Evolutionary conservation across 2,888 invertebrate genomes (phyloP).

Genomic region (Odontocerum albicorne): DNA sequence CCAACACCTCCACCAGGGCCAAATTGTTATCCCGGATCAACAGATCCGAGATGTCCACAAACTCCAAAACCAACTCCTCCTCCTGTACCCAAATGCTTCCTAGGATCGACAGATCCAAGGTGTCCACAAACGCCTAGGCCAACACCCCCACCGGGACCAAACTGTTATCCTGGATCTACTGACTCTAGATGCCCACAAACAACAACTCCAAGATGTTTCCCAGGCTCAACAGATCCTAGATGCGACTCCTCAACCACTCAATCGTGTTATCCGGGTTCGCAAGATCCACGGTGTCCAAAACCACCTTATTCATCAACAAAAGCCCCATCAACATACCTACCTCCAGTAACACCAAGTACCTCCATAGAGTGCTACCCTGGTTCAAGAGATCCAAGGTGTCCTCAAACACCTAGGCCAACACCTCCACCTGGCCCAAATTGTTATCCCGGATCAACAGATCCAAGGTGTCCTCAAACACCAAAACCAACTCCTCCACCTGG

Average conservation of each 20-base stretch:
- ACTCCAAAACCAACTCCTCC: constrained; percentile 39
- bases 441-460: constrained; percentile 40
- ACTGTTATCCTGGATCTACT: constrained; percentile 41
- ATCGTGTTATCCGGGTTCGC: constrained; percentile 40
- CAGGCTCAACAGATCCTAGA: constrained; percentile 44
- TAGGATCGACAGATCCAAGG: constrained; percentile 42
- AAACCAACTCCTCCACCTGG: constrained; percentile 41
- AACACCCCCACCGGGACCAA: constrained; percentile 36
- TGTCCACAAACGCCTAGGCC: no score
- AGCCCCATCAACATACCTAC: constrained; percentile 32
- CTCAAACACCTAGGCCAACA: constrained; percentile 35
- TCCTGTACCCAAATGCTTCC: constrained; percentile 40
- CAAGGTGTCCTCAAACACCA: constrained; percentile 40
- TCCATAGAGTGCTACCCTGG: constrained; percentile 40
- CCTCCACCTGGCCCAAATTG: constrained; percentile 37
- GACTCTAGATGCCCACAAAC: constrained; percentile 40
- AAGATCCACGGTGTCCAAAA: constrained; percentile 37
- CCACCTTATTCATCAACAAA: constrained; percentile 22
- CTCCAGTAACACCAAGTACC: constrained; percentile 36
- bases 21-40: constrained; percentile 41
- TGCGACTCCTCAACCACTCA: constrained; percentile 45
- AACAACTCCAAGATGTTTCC: constrained; percentile 40
- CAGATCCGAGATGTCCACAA: constrained; percentile 40
- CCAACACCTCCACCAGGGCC: constrained; percentile 39
- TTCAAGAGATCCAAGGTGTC: constrained; percentile 37